Percentiles rank a stretch among this genome's conserved stretches.
phyloP scores from a whole-genome alignment of 2,797 vertebrate species.

The Tiaroga cobitis region DNA sequence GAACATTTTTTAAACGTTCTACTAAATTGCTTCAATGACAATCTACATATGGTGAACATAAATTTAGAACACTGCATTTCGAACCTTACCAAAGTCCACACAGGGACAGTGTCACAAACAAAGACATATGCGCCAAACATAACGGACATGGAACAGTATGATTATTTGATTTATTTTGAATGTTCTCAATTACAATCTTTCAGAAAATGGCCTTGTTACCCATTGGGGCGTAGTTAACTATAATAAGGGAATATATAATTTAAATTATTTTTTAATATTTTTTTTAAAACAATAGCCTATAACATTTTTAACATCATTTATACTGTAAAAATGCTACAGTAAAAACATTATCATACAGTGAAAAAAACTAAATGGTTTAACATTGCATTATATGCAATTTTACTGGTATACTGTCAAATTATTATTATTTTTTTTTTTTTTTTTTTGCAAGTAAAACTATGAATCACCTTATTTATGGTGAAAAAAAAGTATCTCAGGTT shows the following conservation, averaged over 20 bases:
- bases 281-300: neutral
- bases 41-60: neutral
- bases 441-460: neutral
- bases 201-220: neutral
- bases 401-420: too few relatives aligned
- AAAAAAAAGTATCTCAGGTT: too few relatives aligned
- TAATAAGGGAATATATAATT: too few relatives aligned
- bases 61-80: neutral
- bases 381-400: too few relatives aligned
- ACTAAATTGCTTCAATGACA: neutral
- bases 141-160: neutral
- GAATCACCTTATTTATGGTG: too few relatives aligned
- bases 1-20: neutral
- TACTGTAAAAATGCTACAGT: neutral
- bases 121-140: neutral
- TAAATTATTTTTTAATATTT: neutral
- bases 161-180: neutral
- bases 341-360: neutral
- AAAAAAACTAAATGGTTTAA: too few relatives aligned
- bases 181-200: neutral
- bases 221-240: neutral
- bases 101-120: conserved; percentile 6
- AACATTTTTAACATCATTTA: neutral
- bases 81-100: neutral
- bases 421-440: too few relatives aligned